These are phyloP conservation scores for Bombylius discolor DNA, from an alignment of 2,888 invertebrate genomes.

Conservation along the genomic window DNA sequence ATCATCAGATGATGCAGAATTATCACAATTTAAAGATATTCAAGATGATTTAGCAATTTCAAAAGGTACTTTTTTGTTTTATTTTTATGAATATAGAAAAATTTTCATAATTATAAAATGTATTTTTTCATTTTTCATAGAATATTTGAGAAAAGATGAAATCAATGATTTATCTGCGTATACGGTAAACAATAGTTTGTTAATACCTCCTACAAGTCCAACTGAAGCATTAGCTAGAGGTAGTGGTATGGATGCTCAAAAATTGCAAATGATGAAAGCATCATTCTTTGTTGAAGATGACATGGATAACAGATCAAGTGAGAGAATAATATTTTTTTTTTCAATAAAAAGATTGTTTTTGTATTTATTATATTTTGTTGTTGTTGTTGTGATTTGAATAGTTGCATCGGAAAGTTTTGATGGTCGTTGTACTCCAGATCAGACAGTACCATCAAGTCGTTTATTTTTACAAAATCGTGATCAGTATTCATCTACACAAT, in stretches of 20 bases:
- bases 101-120: no score
- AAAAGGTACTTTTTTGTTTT: neutral
- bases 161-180: neutral
- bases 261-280: slow-evolving; percentile 72
- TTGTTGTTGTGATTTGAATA: neutral
- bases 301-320: slow-evolving; percentile 26
- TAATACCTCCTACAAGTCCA: slow-evolving; percentile 40
- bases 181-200: neutral
- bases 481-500: slow-evolving; percentile 16
- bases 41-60: neutral
- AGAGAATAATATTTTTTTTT: neutral
- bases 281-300: slow-evolving; percentile 45
- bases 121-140: neutral
- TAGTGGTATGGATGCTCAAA: slow-evolving; percentile 50
- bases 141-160: neutral
- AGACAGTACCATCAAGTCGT: slow-evolving; percentile 15
- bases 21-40: neutral
- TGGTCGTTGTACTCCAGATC: slow-evolving; percentile 18
- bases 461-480: slow-evolving; percentile 11
- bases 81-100: no score
- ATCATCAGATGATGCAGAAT: neutral
- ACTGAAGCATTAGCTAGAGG: slow-evolving; percentile 48
- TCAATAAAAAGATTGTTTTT: neutral
- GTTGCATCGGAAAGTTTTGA: slow-evolving; percentile 9
- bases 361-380: neutral